Evolutionary conservation across 1,140 invertebrate species (phyloP).

Genomic region (Macrostomum lignano): DNA sequence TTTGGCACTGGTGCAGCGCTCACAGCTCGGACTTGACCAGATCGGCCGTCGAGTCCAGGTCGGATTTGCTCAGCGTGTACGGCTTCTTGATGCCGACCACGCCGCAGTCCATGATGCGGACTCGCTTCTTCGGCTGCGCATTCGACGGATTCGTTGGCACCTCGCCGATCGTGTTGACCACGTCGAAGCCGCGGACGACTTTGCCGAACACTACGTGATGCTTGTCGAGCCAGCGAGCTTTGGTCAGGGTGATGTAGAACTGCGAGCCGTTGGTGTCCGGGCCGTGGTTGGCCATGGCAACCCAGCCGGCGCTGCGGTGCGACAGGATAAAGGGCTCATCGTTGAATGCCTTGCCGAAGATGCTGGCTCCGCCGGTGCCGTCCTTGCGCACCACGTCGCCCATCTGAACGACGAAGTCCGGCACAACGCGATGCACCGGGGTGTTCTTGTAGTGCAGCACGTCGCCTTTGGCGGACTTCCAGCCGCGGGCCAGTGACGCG

Average conservation of each 20-base stretch:
- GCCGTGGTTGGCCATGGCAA: conserved; percentile 22
- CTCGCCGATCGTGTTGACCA: conserved; percentile 11
- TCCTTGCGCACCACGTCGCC: conserved; percentile 26
- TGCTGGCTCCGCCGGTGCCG: conserved; percentile 38
- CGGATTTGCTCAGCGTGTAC: too few species aligned
- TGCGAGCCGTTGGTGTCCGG: conserved; percentile 25
- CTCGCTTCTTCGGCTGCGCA: conserved; percentile 10
- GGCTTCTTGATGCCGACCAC: conserved; percentile 10
- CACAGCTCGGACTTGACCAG: too few species aligned
- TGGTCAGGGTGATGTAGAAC: conserved; percentile 47
- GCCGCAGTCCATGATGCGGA: conserved; percentile 12
- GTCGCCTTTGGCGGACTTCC: background rate
- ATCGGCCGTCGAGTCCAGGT: too few species aligned
- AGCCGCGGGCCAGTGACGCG: too few species aligned
- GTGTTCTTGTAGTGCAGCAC: too few species aligned
- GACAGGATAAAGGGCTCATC: conserved; percentile 18
- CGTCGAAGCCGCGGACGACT: conserved; percentile 29
- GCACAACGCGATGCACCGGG: conserved; percentile 23
- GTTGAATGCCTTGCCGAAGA: conserved; percentile 55
- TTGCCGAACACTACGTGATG: conserved; percentile 76
- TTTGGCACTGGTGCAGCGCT: too few species aligned
- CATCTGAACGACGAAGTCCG: conserved; percentile 27
- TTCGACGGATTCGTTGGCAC: conserved; percentile 7
- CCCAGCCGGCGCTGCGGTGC: conserved; percentile 14
- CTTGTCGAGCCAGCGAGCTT: conserved; percentile 65